Percentiles rank a stretch among this genome's conserved stretches.
phyloP scores from a whole-genome alignment of 2,888 invertebrate genomes.

The Coecobrya sp. region DNA sequence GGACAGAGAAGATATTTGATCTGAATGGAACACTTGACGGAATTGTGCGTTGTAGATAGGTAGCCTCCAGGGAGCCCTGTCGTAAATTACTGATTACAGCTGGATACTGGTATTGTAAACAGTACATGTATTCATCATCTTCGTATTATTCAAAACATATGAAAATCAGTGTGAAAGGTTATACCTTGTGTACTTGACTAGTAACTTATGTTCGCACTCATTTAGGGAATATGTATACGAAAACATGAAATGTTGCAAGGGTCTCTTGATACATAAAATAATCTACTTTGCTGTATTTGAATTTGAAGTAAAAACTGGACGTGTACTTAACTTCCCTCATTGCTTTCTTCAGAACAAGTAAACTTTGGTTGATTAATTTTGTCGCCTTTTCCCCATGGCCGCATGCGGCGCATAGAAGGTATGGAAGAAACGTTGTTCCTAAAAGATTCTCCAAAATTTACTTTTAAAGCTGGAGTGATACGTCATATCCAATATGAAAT shows the following conservation, averaged over 20 bases:
- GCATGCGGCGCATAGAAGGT: neutral
- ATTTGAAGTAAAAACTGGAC: neutral
- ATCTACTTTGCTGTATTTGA: too few species aligned
- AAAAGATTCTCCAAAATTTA: neutral
- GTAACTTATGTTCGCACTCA: neutral
- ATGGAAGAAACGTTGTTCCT: neutral
- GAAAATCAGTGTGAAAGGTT: conserved; percentile 16
- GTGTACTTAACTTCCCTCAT: neutral
- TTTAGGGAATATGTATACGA: too few species aligned
- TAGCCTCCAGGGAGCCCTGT: conserved; percentile 64
- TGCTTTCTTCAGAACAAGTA: neutral
- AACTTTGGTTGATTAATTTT: neutral
- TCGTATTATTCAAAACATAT: neutral
- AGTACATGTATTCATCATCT: conserved; percentile 37
- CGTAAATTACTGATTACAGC: conserved; percentile 60
- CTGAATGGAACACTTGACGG: conserved; percentile 59
- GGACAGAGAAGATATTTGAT: neutral
- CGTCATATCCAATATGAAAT: conserved; percentile 43
- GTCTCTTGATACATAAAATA: too few species aligned
- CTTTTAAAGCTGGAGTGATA: neutral
- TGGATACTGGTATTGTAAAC: conserved; percentile 24
- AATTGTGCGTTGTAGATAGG: conserved; percentile 28
- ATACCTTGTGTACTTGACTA: neutral
- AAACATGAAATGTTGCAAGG: too few species aligned
- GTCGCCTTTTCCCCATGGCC: conserved; percentile 11